Percentiles rank a stretch among this genome's conserved stretches.
phyloP scores from a whole-genome alignment of 2,113 vertebrate species.

The Ageneiosus marmoratus region DNA sequence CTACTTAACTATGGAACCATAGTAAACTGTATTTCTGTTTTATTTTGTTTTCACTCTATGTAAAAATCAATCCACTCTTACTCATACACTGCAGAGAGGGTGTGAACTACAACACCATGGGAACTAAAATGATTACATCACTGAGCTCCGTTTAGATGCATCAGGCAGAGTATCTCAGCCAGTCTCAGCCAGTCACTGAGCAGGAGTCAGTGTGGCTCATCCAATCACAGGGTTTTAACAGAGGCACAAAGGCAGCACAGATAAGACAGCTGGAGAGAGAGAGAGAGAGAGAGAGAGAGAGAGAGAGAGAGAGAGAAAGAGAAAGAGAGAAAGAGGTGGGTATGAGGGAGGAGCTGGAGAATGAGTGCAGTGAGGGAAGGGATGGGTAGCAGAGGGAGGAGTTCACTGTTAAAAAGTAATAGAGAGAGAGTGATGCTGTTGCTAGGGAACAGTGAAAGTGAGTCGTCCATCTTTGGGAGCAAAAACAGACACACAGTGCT shows the following conservation, averaged over 20 bases:
- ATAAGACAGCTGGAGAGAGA: conserved; percentile 30
- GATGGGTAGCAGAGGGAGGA: conserved; percentile 52
- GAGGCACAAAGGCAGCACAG: conserved; percentile 52
- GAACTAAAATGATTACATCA: conserved; percentile 49
- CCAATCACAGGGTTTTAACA: conserved; percentile 35
- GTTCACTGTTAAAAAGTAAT: conserved; percentile 46
- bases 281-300: conserved; percentile 30
- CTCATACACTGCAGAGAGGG: neutral
- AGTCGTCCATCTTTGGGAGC: conserved; percentile 42
- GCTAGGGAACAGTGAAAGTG: conserved; percentile 70
- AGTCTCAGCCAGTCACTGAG: conserved; percentile 44
- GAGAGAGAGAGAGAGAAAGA: conserved; percentile 14
- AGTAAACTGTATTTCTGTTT: neutral
- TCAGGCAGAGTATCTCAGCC: conserved; percentile 24
- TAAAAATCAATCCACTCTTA: neutral
- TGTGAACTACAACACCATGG: conserved; percentile 10
- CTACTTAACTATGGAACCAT: neutral
- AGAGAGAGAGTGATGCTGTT: conserved; percentile 69
- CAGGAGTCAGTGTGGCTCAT: conserved; percentile 21
- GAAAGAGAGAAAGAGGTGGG: conserved; percentile 47
- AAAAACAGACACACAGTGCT: conserved; percentile 19
- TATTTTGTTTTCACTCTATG: neutral
- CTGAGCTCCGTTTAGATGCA: neutral
- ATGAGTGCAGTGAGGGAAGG: conserved; percentile 30
- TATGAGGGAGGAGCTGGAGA: conserved; percentile 20